Evolutionary conservation across 2,888 invertebrate genomes (phyloP), one percentile per base, ranked within the genome.

Genomic region (Machimus atricapillus): DNA sequence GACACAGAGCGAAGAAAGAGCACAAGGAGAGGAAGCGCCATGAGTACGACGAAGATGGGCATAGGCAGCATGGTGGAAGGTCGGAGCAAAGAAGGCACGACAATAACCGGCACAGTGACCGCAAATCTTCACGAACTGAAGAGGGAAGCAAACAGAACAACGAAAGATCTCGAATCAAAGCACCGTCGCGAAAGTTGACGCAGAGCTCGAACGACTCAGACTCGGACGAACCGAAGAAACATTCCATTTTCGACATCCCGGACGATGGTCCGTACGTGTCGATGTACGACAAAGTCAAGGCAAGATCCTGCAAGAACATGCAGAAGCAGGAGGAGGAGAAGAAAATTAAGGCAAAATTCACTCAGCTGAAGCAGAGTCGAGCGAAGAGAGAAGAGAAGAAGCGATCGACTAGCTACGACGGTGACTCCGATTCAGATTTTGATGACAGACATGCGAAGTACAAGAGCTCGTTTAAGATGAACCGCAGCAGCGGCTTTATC

Each of bases 211-310:
- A 95, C 83, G 95, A 93, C 88, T 95, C 95, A 2, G 96, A 96
- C 92, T 96, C 96, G 8, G 97, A 96, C 91, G 96, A 96, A 91
- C 96, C 96, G 82, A 97, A 97, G 92, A 97, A 97, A 91, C 97
- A 97, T 93, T 97, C 97, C 86, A 97, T 97, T 90, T 97, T 98
- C 92, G 97, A 97, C 91, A 97, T 97, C 87, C 95, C 97, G 76
- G 96, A 97, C 91, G 97, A 97, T 90, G 97, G 96, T 88, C 97
- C 98, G 0, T 98, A 98, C 91, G 97, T 98, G 88, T 98, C 98
- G 12, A 99, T 99, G 98, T 99, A 99, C 92, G 98, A 98, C 91
- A 98, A 98, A 93, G 98, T 98, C 0, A 98, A 98, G 92, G 98
- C 98, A 3, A 95, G 98, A 66, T 97, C 98, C 34, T 97, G 97